A percentile compares a stretch with the other conserved stretches of the same genome.
These are phyloP conservation scores for Acanthosepion esculentum DNA, from an alignment of 2,888 invertebrate species.

Conservation along the genomic window DNA sequence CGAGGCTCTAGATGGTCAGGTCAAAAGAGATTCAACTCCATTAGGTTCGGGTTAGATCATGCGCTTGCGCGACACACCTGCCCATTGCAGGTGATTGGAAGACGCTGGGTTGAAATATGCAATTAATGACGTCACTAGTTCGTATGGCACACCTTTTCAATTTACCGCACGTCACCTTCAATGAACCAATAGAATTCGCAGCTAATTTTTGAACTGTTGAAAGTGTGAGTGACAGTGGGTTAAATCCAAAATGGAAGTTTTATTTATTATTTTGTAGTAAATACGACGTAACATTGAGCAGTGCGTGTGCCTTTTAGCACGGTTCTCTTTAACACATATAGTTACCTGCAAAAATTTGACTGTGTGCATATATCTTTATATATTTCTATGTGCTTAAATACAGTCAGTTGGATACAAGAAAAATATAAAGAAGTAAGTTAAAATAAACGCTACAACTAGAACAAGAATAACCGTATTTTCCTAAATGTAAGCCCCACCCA, in stretches of 20 bases:
- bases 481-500: too few species aligned
- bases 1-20: background rate
- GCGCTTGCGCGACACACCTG: background rate
- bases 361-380: too few species aligned
- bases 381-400: too few species aligned
- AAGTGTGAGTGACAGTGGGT: background rate
- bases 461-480: too few species aligned
- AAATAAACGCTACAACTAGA: too few species aligned
- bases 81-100: slow-evolving; percentile 4
- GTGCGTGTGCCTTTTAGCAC: too few species aligned
- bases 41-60: slow-evolving; percentile 33
- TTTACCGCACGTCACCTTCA: background rate
- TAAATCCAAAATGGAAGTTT: background rate
- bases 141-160: background rate
- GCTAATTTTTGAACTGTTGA: background rate
- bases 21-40: slow-evolving; percentile 5
- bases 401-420: too few species aligned
- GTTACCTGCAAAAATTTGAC: too few species aligned
- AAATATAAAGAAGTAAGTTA: too few species aligned
- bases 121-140: background rate
- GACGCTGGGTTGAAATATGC: background rate
- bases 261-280: background rate
- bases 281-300: background rate
- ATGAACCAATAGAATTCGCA: slow-evolving; percentile 17
- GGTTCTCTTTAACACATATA: too few species aligned